phyloP scores from a whole-genome alignment of 2,888 invertebrate species.

The Rhopalosiphum nymphaeae region DNA sequence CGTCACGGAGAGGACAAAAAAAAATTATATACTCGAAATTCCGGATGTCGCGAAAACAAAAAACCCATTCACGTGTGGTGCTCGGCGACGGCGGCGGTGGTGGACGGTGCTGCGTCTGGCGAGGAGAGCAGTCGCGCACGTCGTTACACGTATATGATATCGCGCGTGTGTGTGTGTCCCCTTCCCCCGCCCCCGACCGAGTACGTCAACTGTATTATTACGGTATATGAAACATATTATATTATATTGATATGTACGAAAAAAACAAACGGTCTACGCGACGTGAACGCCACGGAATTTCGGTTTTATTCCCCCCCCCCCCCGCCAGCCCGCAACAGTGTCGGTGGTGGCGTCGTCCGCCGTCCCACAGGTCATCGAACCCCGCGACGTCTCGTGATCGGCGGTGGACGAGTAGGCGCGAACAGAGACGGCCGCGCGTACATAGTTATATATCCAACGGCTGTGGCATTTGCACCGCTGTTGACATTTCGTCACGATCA shows the following conservation, averaged over 20 bases:
- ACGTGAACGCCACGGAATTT: conserved; percentile 37
- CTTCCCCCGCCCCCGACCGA: no score
- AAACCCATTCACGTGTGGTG: neutral
- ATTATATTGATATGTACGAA: neutral
- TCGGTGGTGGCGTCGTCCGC: neutral
- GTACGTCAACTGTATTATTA: neutral
- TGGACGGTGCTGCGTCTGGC: neutral
- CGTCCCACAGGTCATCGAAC: conserved; percentile 46
- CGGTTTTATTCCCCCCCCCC: neutral
- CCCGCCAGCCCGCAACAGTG: neutral
- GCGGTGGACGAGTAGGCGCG: neutral
- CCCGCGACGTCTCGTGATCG: no score
- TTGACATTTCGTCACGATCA: conserved; percentile 12
- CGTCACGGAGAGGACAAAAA: neutral
- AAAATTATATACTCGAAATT: conserved; percentile 5
- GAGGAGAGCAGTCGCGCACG: neutral
- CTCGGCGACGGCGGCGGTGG: no score
- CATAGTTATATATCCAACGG: no score
- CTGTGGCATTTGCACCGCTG: neutral
- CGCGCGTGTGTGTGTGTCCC: neutral
- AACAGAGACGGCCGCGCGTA: neutral
- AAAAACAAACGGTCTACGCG: conserved; percentile 18
- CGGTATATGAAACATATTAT: neutral
- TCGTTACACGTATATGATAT: conserved; percentile 14
- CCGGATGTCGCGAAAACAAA: conserved; percentile 30